Conservation (phyloP, 2,797 vertebrate genomes). For the Eulemur mongoz region DNA sequence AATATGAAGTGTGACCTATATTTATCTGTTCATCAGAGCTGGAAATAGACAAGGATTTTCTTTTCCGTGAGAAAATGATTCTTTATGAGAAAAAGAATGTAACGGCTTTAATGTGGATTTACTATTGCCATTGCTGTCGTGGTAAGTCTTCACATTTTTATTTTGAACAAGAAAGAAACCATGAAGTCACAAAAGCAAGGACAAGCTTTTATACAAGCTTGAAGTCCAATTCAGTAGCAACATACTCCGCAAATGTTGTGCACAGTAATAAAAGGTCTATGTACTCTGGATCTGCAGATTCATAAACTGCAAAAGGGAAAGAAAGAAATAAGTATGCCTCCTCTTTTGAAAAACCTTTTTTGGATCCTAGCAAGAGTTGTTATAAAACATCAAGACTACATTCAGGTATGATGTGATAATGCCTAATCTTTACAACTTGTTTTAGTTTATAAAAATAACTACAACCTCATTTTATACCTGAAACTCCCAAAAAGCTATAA, state of each 20-base stretch:
- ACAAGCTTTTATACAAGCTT: neutral
- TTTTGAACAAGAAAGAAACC: neutral
- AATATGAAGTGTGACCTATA: constrained; percentile 39
- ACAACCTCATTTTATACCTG: neutral
- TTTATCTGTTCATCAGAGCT: constrained; percentile 29
- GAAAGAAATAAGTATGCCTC: neutral
- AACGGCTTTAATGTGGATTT: neutral
- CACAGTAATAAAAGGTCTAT: neutral
- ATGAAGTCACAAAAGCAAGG: neutral
- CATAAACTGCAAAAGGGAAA: neutral
- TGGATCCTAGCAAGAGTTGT: neutral
- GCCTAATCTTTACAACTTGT: neutral
- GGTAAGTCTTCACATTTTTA: constrained; percentile 13
- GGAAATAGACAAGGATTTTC: constrained; percentile 31
- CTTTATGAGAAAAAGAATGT: constrained; percentile 29
- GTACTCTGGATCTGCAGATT: neutral
- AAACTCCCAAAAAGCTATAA: neutral
- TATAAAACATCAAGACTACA: neutral
- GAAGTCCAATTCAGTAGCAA: neutral
- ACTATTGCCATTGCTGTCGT: neutral
- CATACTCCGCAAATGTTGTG: neutral
- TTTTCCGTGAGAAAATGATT: constrained; percentile 56
- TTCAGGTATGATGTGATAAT: neutral
- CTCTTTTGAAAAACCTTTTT: neutral
- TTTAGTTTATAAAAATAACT: neutral